Evolutionary conservation across 2,113 vertebrate species (phyloP), one percentile per base, ranked within the genome.

Genomic region (Phasianus colchicus): DNA sequence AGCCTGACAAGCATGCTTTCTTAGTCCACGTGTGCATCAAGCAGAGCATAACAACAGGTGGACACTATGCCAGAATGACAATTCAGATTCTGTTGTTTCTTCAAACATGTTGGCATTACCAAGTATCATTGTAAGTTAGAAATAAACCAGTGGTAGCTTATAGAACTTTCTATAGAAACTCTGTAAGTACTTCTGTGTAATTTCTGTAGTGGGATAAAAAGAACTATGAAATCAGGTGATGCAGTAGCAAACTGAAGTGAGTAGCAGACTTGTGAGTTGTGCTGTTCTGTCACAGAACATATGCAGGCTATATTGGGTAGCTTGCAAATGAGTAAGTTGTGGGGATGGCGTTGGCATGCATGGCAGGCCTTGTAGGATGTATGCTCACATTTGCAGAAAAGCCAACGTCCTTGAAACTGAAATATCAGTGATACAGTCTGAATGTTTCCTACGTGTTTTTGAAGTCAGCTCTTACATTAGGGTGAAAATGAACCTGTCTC

Each of bases 1-100:
- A 91, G 29, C 48, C 60, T 91, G 72, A 54, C 79, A 85, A 27
- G 45, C 11, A 9, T 48, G 50, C 47, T 83, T 92, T 76, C 64
- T 73, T 89, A 88, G 64, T 84, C 60, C 75, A 76, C 1, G 1
- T 73, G 64, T 79, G 20, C 54, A 36, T 89, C 78, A 80, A 91
- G 47, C 34, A 36, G 71, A 74, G 71, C 48, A 13, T 60, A 57
- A 89, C 81, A 79, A 6, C n/a, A 69, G 71, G 89, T 82, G 27
- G 36, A 27, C 42, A 38, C n/a, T 90, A 22, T 60, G 16, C 17
- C 79, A 30, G 40, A 66, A 73, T 16, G 61, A 73, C 79, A 45
- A 11, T 20, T 10, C 27, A 36, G 42, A 5, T 70, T 57, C 27
- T 61, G 1, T 65, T 32, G 0, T 1, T 10, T 87, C 81, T 50